phyloP scores from a whole-genome alignment of 2,888 invertebrate genomes.

The Philhelius pedissequus region DNA sequence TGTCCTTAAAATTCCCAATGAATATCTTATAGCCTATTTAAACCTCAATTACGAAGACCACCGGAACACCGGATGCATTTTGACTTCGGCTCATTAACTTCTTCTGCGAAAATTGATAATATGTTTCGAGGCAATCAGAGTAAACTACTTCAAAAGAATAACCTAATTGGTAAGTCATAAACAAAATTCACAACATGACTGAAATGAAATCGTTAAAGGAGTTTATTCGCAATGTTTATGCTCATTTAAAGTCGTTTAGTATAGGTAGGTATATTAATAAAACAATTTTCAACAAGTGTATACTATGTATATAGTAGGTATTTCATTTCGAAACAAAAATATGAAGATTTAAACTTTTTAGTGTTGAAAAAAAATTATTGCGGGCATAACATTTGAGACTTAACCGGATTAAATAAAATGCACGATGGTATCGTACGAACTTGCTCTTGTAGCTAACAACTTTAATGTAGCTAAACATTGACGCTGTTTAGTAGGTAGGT shows the following conservation, averaged over 20 bases:
- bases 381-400: no score
- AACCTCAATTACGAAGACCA: slow-evolving; percentile 30
- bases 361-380: no score
- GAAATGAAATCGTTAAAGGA: slow-evolving; percentile 17
- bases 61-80: slow-evolving; percentile 48
- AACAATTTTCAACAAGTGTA: neutral
- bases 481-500: no score
- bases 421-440: no score
- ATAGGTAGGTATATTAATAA: neutral
- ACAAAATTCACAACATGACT: slow-evolving; percentile 16
- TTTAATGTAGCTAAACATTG: no score
- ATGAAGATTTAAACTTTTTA: no score
- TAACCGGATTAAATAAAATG: no score
- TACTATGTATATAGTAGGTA: no score
- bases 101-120: slow-evolving; percentile 31
- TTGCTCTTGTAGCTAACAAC: no score
- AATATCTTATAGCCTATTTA: neutral
- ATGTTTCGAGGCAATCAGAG: neutral
- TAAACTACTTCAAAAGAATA: slow-evolving; percentile 21
- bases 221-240: neutral
- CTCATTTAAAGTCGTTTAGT: neutral
- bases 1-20: neutral
- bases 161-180: slow-evolving; percentile 40
- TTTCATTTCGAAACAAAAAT: no score
- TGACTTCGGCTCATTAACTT: slow-evolving; percentile 28